Percentiles rank a stretch among this genome's conserved stretches.
These are phyloP conservation scores for Pachliopta kotzebuea DNA, from an alignment of 2,888 invertebrate species.

Conservation along the genomic window DNA sequence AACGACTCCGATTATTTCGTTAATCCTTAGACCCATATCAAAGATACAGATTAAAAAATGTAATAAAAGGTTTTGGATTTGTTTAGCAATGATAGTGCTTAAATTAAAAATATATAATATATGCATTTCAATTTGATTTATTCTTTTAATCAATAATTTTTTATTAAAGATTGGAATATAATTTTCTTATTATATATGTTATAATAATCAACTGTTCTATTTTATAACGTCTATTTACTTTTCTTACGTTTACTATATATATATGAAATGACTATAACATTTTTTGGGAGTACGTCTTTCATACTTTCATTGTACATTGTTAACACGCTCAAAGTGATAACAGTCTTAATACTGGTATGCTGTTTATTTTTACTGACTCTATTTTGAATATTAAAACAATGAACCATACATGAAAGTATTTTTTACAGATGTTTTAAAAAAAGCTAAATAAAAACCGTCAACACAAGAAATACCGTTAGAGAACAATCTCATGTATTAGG, in stretches of 20 bases:
- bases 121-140: background rate
- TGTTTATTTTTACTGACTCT: too few relatives aligned
- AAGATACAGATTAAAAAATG: conserved; percentile 14
- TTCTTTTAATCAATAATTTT: background rate
- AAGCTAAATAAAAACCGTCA: background rate
- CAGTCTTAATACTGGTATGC: too few relatives aligned
- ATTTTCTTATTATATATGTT: background rate
- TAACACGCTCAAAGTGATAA: too few relatives aligned
- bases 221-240: too few relatives aligned
- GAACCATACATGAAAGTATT: too few relatives aligned
- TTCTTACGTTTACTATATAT: too few relatives aligned
- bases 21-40: conserved; percentile 24
- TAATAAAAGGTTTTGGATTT: background rate
- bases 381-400: too few relatives aligned
- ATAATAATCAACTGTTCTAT: too few relatives aligned
- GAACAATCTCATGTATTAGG: conserved; percentile 2
- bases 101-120: background rate
- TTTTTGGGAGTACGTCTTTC: too few relatives aligned
- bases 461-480: background rate
- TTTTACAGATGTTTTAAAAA: too few relatives aligned
- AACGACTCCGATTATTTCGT: conserved; percentile 17
- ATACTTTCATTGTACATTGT: too few relatives aligned
- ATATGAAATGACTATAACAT: too few relatives aligned
- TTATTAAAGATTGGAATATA: background rate
- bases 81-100: background rate